A percentile compares a stretch with the other conserved stretches of the same genome.
Conservation (phyloP, 2,113 vertebrate species). For the Microcebus murinus region DNA sequence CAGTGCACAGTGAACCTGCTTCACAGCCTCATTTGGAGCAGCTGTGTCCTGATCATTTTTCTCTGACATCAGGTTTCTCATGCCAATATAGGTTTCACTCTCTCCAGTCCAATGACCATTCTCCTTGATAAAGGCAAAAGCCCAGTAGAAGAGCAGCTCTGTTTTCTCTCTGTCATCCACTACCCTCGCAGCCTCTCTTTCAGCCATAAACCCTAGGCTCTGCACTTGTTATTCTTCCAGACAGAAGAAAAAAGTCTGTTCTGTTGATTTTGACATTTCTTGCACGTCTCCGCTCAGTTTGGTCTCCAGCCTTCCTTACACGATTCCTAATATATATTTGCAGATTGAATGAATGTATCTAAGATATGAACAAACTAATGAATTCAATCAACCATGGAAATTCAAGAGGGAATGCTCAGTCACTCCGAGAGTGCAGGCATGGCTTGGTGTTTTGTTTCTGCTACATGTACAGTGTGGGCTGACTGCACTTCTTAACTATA, state of each 20-base stretch:
- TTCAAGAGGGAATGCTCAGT: constrained; percentile 63
- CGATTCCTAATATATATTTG: constrained; percentile 50
- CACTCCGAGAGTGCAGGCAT: background rate
- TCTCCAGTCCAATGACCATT: background rate
- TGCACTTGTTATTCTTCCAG: background rate
- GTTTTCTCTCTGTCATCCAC: background rate
- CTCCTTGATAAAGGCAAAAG: background rate
- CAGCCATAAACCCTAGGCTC: background rate
- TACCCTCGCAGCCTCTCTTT: background rate
- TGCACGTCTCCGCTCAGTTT: background rate
- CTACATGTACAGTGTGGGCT: background rate
- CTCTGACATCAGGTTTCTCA: background rate
- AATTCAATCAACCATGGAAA: constrained; percentile 82
- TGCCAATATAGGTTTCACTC: background rate
- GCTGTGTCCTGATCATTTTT: background rate
- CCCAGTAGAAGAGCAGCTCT: background rate
- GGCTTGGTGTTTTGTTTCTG: constrained; percentile 47
- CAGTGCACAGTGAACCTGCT: background rate
- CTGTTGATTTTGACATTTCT: constrained; percentile 59
- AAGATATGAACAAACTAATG: constrained; percentile 78
- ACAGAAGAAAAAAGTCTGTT: constrained; percentile 15
- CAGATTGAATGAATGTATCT: constrained; percentile 61
- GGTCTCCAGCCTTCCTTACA: constrained; percentile 28
- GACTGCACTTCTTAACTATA: constrained; percentile 54
- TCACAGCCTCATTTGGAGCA: background rate